A percentile compares a stretch with the other conserved stretches of the same genome.
These are phyloP conservation scores for Actinernus sp. DNA, from an alignment of 92 coral and sea anemone species.

Conservation along the genomic window DNA sequence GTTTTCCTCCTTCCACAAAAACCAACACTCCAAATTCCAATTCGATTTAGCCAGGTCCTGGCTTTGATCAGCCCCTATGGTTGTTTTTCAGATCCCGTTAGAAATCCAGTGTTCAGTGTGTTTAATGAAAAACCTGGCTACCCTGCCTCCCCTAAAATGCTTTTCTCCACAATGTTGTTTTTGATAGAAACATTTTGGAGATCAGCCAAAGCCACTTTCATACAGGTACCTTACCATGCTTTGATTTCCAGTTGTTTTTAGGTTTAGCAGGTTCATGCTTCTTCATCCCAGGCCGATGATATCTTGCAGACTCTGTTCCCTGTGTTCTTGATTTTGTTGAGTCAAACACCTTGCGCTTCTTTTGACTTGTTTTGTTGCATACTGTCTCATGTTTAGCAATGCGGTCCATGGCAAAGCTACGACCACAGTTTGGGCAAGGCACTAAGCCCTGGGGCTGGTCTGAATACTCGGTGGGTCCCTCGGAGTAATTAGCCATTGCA, in stretches of 20 bases:
- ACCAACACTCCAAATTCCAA: too few relatives aligned
- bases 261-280: conserved; percentile 68
- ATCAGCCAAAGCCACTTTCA: too few relatives aligned
- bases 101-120: too few relatives aligned
- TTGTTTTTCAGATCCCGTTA: too few relatives aligned
- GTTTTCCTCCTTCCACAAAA: too few relatives aligned
- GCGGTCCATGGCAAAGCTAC: conserved; percentile 89
- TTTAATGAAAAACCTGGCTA: too few relatives aligned
- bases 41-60: too few relatives aligned
- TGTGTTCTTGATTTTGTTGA: conserved; percentile 86
- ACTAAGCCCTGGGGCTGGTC: conserved; percentile 45
- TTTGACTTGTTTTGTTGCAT: conserved; percentile 52
- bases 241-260: conserved; percentile 89
- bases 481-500: background rate
- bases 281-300: conserved; percentile 64
- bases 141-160: too few relatives aligned
- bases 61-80: too few relatives aligned
- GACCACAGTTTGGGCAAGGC: conserved; percentile 93
- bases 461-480: conserved; percentile 18
- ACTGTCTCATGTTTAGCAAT: conserved; percentile 78
- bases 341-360: conserved; percentile 86
- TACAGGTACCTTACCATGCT: conserved; percentile 89
- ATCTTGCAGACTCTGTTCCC: conserved; percentile 85
- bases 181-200: too few relatives aligned
- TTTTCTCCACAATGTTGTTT: too few relatives aligned